These are phyloP conservation scores for Zaprionus lineosus DNA, from an alignment of 2,888 invertebrate genomes.

Conservation along the genomic window DNA sequence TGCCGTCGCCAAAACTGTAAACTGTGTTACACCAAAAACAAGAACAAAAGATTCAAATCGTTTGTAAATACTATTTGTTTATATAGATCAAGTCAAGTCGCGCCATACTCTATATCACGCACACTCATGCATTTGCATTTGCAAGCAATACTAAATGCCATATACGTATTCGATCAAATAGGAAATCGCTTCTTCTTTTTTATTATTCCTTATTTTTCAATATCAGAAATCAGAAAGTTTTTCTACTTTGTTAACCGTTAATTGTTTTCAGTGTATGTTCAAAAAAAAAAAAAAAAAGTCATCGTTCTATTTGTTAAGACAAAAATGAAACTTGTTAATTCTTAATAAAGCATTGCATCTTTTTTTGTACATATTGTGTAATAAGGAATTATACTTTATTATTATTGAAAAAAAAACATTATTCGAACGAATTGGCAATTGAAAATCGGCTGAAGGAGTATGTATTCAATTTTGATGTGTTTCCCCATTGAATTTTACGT, in stretches of 20 bases:
- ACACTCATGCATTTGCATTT: slow-evolving; percentile 38
- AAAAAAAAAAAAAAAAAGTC: slow-evolving; percentile 35
- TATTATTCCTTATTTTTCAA: slow-evolving; percentile 13
- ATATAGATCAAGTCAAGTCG: slow-evolving; percentile 46
- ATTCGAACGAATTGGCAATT: slow-evolving; percentile 61
- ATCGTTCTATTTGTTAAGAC: slow-evolving; percentile 62
- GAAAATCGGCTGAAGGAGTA: slow-evolving; percentile 60
- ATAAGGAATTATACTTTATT: slow-evolving; percentile 35
- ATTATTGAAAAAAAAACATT: slow-evolving; percentile 1
- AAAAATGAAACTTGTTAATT: slow-evolving; percentile 51
- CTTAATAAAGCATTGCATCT: slow-evolving; percentile 46
- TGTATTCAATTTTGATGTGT: slow-evolving; percentile 43
- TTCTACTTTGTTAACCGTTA: slow-evolving; percentile 24
- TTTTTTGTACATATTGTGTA: slow-evolving; percentile 45
- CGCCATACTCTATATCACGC: slow-evolving; percentile 42
- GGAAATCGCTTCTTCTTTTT: slow-evolving; percentile 32
- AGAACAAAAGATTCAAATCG: slow-evolving; percentile 28
- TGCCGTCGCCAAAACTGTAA: slow-evolving; percentile 81
- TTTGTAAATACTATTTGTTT: slow-evolving; percentile 62
- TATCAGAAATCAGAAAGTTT: slow-evolving; percentile 23
- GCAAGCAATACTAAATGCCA: slow-evolving; percentile 14
- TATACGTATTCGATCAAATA: slow-evolving; percentile 27
- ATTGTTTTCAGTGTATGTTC: slow-evolving; percentile 51
- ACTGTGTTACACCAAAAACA: slow-evolving; percentile 61
- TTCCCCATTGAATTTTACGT: slow-evolving; percentile 43